These are phyloP conservation scores for Casuarius casuarius DNA, from an alignment of 2,113 vertebrate species.

Conservation along the genomic window DNA sequence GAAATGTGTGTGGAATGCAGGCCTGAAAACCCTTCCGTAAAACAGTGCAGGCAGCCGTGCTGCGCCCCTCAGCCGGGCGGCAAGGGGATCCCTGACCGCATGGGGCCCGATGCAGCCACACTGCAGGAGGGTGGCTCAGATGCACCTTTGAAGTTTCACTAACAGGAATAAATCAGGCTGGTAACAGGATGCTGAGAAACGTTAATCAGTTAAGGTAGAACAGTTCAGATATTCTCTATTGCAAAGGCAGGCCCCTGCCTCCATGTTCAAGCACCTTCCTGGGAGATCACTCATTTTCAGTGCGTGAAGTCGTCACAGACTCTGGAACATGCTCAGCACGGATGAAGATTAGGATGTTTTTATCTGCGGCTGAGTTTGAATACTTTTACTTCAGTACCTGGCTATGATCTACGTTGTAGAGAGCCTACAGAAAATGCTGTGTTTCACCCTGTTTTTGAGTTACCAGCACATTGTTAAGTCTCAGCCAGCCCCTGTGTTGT, in stretches of 20 bases:
- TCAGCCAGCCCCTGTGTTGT: not conserved
- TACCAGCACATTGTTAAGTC: not conserved
- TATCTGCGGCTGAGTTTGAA: not conserved
- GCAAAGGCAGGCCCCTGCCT: not conserved
- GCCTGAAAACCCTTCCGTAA: slow-evolving; percentile 40
- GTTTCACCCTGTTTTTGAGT: not conserved
- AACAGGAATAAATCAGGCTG: not conserved
- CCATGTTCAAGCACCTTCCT: not conserved
- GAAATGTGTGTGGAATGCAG: slow-evolving; percentile 31
- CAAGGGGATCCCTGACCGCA: slow-evolving; percentile 53
- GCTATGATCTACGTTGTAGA: not conserved
- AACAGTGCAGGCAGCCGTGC: slow-evolving; percentile 38
- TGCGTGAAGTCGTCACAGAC: no score
- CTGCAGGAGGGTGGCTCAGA: slow-evolving; percentile 56
- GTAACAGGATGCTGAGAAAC: not conserved
- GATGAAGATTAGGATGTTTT: not conserved
- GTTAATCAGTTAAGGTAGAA: not conserved
- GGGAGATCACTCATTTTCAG: not conserved
- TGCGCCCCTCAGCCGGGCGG: slow-evolving; percentile 34
- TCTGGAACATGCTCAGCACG: not conserved
- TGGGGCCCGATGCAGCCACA: slow-evolving; percentile 60
- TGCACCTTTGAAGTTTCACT: not conserved
- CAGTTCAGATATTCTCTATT: not conserved
- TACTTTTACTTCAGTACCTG: not conserved
- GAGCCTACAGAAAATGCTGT: not conserved